Evolutionary conservation across 2,797 vertebrate species (phyloP).

Genomic region (Podargus strigoides): DNA sequence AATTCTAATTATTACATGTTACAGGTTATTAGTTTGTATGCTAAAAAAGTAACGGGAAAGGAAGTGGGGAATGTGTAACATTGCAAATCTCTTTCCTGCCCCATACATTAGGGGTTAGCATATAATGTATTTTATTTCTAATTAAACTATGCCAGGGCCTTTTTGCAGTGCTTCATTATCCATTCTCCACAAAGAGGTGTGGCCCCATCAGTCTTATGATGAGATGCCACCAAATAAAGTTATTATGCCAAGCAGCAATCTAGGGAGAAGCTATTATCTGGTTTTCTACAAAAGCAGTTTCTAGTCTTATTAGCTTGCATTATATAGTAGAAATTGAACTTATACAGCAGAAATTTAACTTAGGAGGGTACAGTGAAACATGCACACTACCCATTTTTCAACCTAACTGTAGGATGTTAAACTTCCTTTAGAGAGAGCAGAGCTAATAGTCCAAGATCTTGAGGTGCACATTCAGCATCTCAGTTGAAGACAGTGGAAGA

Average conservation of each 20-base stretch:
- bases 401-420: neutral
- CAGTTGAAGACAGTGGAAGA: neutral
- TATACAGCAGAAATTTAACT: constrained; percentile 15
- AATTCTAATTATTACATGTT: neutral
- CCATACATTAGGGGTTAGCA: neutral
- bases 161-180: neutral
- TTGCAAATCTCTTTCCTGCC: neutral
- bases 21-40: neutral
- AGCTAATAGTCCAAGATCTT: neutral
- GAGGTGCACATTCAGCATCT: neutral
- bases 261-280: neutral
- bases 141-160: neutral
- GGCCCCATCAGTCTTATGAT: neutral
- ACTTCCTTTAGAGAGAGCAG: neutral
- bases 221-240: constrained; percentile 23
- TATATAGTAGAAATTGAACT: constrained; percentile 14
- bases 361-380: neutral
- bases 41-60: neutral
- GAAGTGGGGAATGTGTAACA: neutral
- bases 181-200: neutral
- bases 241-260: constrained; percentile 9
- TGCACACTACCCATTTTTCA: neutral
- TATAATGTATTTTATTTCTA: neutral
- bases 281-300: constrained; percentile 20
- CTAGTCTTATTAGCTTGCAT: constrained; percentile 14